Evolutionary conservation across 2,888 invertebrate species (phyloP).

Genomic region (Zygogramma bicolorata): DNA sequence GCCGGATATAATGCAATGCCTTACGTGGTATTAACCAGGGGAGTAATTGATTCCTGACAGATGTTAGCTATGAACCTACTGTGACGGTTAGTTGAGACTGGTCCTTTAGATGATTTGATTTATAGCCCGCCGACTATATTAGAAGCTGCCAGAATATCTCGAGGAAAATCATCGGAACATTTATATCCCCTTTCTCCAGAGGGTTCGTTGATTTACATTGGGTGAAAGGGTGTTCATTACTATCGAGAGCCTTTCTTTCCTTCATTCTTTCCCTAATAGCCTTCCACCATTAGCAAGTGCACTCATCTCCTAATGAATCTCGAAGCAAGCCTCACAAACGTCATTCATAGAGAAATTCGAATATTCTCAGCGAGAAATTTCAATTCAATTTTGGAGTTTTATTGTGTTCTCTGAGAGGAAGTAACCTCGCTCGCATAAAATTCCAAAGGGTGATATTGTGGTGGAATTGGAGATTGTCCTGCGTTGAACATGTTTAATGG

Average conservation of each 20-base stretch:
- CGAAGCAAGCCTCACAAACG: not conserved
- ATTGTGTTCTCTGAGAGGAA: not conserved
- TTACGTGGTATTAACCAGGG: too few relatives aligned
- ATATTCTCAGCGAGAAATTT: not conserved
- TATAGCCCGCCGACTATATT: too few relatives aligned
- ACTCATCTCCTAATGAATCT: constrained; percentile 1
- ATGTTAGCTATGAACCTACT: too few relatives aligned
- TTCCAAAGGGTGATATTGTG: not conserved
- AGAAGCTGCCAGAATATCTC: not conserved
- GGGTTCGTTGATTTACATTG: not conserved
- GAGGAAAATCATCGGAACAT: not conserved
- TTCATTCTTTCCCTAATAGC: not conserved
- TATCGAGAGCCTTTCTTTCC: not conserved
- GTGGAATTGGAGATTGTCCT: constrained; percentile 2
- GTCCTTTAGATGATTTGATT: too few relatives aligned
- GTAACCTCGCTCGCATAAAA: not conserved
- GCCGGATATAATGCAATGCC: too few relatives aligned
- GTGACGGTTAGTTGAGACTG: too few relatives aligned
- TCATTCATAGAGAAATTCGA: not conserved
- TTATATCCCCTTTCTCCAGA: not conserved
- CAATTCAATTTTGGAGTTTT: constrained; percentile 5
- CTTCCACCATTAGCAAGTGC: not conserved
- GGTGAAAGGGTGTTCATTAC: not conserved
- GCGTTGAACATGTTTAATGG: not conserved
- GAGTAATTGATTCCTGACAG: too few relatives aligned